phyloP scores from a whole-genome alignment of 2,113 vertebrate genomes.

The Cavia porcellus region DNA sequence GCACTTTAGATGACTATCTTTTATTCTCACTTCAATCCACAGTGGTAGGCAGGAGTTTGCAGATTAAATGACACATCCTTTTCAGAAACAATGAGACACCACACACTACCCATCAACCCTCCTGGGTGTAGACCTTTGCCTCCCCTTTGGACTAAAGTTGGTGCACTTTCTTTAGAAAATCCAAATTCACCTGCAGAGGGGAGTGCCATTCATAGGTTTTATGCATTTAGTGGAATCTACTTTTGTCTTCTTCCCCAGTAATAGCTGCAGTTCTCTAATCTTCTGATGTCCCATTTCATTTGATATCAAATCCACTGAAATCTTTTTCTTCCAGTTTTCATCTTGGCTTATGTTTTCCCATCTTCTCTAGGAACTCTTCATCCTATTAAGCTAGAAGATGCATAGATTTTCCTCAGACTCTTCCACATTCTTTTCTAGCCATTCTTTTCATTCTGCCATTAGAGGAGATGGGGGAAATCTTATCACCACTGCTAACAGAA shows the following conservation, averaged over 20 bases:
- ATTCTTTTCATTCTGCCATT: conserved; percentile 54
- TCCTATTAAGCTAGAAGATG: conserved; percentile 71
- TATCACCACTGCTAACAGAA: conserved; percentile 43
- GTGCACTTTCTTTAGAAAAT: neutral
- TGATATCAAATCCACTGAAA: conserved; percentile 67
- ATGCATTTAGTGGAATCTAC: conserved; percentile 33
- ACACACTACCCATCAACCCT: too few species aligned
- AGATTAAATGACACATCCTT: neutral
- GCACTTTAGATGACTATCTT: neutral
- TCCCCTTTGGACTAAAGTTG: neutral
- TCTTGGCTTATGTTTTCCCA: conserved; percentile 80
- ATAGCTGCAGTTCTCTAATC: conserved; percentile 74
- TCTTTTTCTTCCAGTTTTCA: conserved; percentile 77
- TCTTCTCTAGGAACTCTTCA: conserved; percentile 69
- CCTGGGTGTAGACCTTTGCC: neutral
- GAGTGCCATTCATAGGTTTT: conserved; percentile 48
- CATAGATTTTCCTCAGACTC: conserved; percentile 62
- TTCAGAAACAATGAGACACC: conserved; percentile 8
- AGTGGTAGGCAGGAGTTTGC: neutral
- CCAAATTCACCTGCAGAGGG: neutral
- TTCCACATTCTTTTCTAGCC: conserved; percentile 43
- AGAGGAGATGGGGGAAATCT: conserved; percentile 13
- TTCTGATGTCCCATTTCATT: conserved; percentile 69
- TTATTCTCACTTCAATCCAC: conserved; percentile 27
- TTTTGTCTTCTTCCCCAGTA: conserved; percentile 60